Evolutionary conservation across 2,888 invertebrate genomes (phyloP).

Genomic region (Perizoma flavofasciatum): DNA sequence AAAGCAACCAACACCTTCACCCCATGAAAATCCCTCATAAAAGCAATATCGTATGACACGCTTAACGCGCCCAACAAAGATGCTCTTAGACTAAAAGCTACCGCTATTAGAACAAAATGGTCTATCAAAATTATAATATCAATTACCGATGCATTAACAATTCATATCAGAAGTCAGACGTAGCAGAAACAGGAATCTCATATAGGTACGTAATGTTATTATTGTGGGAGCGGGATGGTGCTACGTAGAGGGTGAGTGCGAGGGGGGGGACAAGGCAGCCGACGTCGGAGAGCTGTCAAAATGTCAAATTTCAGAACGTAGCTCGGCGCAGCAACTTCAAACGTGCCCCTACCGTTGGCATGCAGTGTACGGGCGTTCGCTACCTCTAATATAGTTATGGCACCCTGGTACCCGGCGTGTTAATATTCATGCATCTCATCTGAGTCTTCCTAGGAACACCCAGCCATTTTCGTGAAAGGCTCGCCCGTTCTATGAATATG

Average conservation of each 20-base stretch:
- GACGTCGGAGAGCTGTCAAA: constrained; percentile 84
- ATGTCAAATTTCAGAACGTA: constrained; percentile 84
- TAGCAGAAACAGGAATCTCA: constrained; percentile 79
- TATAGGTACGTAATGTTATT: constrained; percentile 71
- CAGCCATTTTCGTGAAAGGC: constrained; percentile 81
- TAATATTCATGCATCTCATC: constrained; percentile 83
- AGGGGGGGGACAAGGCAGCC: constrained; percentile 65
- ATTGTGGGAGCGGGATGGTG: constrained; percentile 65
- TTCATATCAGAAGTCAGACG: constrained; percentile 82
- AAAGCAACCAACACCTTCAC: constrained; percentile 37
- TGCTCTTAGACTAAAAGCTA: constrained; percentile 65
- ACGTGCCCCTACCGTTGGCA: constrained; percentile 79
- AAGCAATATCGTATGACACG: constrained; percentile 57
- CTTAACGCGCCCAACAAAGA: constrained; percentile 48
- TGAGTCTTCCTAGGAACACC: constrained; percentile 70
- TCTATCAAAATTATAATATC: constrained; percentile 82
- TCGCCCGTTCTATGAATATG: constrained; percentile 78
- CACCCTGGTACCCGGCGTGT: constrained; percentile 71
- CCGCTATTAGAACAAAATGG: constrained; percentile 68
- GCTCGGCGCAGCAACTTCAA: constrained; percentile 80
- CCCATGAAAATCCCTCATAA: constrained; percentile 47
- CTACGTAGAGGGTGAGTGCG: constrained; percentile 46
- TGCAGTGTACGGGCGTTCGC: constrained; percentile 62
- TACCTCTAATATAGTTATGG: constrained; percentile 80
- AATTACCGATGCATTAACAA: constrained; percentile 83